Percentiles rank a stretch among this genome's conserved stretches.
phyloP scores from a whole-genome alignment of 2,113 vertebrate species.

The Xiphophorus hellerii region DNA sequence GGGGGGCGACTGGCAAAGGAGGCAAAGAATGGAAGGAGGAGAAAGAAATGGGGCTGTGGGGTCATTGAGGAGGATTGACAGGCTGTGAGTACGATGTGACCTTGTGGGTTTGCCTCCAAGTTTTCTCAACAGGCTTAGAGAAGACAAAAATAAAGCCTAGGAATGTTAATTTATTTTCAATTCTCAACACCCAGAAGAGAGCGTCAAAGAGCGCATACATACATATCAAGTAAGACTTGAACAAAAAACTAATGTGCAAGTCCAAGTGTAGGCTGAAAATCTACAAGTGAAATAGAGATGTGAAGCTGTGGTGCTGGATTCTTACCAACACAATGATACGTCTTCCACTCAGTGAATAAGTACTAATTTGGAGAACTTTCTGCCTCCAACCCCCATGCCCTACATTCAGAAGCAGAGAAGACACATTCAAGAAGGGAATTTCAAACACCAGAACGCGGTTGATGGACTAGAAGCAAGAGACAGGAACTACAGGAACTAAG shows the following conservation, averaged over 20 bases:
- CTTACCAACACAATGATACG: slow-evolving; percentile 60
- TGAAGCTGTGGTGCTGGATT: slow-evolving; percentile 45
- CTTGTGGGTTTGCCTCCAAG: slow-evolving; percentile 74
- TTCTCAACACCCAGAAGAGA: slow-evolving; percentile 70
- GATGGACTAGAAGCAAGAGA: slow-evolving; percentile 50
- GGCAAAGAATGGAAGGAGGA: slow-evolving; percentile 72
- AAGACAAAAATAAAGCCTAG: slow-evolving; percentile 78
- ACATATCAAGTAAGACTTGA: slow-evolving; percentile 77
- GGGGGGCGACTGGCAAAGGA: slow-evolving; percentile 40
- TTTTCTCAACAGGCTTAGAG: slow-evolving; percentile 77
- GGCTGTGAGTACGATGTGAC: slow-evolving; percentile 80
- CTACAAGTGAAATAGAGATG: slow-evolving; percentile 65
- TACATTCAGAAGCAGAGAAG: slow-evolving; percentile 56
- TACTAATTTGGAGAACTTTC: slow-evolving; percentile 68
- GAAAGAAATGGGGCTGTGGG: slow-evolving; percentile 68
- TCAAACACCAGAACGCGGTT: slow-evolving; percentile 64
- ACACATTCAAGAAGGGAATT: slow-evolving; percentile 57
- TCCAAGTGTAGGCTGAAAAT: slow-evolving; percentile 65
- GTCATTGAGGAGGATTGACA: slow-evolving; percentile 80
- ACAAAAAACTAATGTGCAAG: slow-evolving; percentile 71
- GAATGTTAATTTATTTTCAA: slow-evolving; percentile 88
- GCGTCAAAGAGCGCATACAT: slow-evolving; percentile 79
- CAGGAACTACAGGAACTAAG: slow-evolving; percentile 53
- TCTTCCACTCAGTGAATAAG: slow-evolving; percentile 64
- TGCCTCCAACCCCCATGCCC: slow-evolving; percentile 56